Evolutionary conservation across 2,888 invertebrate genomes (phyloP).

Genomic region (Agriopis leucophaearia): DNA sequence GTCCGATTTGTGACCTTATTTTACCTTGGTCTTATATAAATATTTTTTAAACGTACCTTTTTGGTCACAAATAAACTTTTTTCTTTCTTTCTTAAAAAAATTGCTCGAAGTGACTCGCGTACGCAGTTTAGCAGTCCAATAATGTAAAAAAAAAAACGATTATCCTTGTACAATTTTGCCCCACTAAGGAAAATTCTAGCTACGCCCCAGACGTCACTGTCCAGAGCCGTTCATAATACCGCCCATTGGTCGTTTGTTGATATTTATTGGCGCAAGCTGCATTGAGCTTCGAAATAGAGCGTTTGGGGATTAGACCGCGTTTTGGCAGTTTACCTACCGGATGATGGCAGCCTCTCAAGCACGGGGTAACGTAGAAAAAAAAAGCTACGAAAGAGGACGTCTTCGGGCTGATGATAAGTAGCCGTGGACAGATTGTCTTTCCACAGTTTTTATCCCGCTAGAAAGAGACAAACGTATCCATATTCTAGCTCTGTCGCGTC

Average conservation of each 20-base stretch:
- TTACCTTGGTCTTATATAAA: no score
- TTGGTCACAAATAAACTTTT: no score
- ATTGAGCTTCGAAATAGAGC: constrained; percentile 34
- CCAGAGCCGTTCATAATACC: constrained; percentile 22
- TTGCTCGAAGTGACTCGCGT: no score
- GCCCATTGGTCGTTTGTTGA: constrained; percentile 31
- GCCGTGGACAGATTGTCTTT: no score
- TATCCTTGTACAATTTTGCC: not conserved
- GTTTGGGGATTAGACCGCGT: constrained; percentile 25
- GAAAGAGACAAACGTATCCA: no score
- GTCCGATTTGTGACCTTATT: no score
- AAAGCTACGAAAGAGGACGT: not conserved
- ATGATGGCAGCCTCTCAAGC: not conserved
- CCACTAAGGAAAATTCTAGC: not conserved
- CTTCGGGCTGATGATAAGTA: no score
- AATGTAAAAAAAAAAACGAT: not conserved
- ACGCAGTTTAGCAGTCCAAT: no score
- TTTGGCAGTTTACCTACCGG: constrained; percentile 25
- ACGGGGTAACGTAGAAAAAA: not conserved
- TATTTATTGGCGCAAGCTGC: constrained; percentile 45
- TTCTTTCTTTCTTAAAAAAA: no score
- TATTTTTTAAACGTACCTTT: no score
- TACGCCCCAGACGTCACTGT: not conserved
- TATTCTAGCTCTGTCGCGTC: no score
- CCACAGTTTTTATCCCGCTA: no score